Percentiles rank a stretch among this genome's conserved stretches.
These are phyloP conservation scores for Naso thynnoides DNA, from an alignment of 2,797 vertebrate species.

Conservation along the genomic window DNA sequence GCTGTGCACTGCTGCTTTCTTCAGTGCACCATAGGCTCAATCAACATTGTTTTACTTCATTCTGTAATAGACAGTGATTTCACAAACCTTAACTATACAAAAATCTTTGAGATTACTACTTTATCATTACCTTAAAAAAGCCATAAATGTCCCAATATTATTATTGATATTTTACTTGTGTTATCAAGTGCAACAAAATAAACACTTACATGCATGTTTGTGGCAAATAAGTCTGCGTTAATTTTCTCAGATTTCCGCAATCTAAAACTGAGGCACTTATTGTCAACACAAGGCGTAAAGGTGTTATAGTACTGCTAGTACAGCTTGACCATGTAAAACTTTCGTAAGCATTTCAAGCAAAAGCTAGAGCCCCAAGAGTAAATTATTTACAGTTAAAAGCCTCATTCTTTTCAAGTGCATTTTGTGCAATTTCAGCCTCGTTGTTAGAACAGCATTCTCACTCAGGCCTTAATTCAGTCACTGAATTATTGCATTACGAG, in stretches of 20 bases:
- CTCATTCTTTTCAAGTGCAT: conserved; percentile 44
- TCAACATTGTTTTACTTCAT: no score
- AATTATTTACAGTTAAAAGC: conserved; percentile 54
- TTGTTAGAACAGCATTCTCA: conserved; percentile 44
- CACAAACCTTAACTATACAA: no score
- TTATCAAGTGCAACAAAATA: neutral
- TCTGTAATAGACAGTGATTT: no score
- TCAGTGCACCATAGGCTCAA: no score
- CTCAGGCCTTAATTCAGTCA: conserved; percentile 66
- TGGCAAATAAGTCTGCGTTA: neutral
- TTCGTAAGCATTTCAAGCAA: conserved; percentile 23
- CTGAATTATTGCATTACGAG: conserved; percentile 75
- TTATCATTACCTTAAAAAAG: neutral
- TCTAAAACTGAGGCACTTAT: neutral
- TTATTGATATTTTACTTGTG: neutral
- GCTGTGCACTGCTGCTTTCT: no score
- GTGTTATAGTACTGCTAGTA: neutral
- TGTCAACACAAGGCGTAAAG: neutral
- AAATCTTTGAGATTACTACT: neutral
- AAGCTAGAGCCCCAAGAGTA: conserved; percentile 18
- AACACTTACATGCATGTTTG: neutral
- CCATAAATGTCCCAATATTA: neutral
- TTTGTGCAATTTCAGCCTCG: conserved; percentile 26
- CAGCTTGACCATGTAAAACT: conserved; percentile 2
- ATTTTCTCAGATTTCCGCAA: neutral